Base-by-base conservation (phyloP, 2,888 invertebrate species). In the Megastigmus dorsalis region DNA sequence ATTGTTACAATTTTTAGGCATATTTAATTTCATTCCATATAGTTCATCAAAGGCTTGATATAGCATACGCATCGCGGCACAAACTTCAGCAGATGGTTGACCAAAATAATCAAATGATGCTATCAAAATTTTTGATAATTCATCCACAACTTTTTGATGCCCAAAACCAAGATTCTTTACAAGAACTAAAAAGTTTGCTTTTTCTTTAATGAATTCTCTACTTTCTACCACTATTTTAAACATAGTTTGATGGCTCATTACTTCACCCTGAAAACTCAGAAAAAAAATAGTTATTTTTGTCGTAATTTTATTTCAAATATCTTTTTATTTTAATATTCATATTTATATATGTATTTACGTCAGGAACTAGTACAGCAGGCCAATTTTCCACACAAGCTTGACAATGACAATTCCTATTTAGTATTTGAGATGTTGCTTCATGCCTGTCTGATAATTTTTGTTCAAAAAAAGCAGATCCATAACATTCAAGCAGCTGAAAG, bases 341-440 rank as follows among this genome's bases (percentile, higher is more conserved):
- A 30, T 28, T n/a, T 6, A 26, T 4, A 13, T 43, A 1, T 10
- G 15, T 26, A 60, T 38, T 50, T 33, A 71, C 72, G 9, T 65
- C 33, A 13, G 9, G 0, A 13, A 50, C 3, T 10, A 73, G 15
- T 1, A 67, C 23, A 28, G 67, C 36, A 0, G 94, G 93, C 93
- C 94, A 96, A 77, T 93, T 87, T 59, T 92, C 85, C 9, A 84
- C 80, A 80, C 97, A 97, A 0, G 96, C 93, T 80, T 91, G 89
- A 84, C 97, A 97, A 1, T 86, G 79, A 81, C 97, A 97, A 1
- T 85, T 5, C 6, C 7, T n/a, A 23, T 41, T 45, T 10, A 72
- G 15, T 59, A 72, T 15, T 15, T 65, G 72, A 18, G 36, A 26
- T 36, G 57, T 73, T 48, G 0, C 13, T 23, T 74, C 77, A 77